These are phyloP conservation scores for Pelusios castaneus DNA, from an alignment of 2,113 vertebrate species.

Conservation along the genomic window DNA sequence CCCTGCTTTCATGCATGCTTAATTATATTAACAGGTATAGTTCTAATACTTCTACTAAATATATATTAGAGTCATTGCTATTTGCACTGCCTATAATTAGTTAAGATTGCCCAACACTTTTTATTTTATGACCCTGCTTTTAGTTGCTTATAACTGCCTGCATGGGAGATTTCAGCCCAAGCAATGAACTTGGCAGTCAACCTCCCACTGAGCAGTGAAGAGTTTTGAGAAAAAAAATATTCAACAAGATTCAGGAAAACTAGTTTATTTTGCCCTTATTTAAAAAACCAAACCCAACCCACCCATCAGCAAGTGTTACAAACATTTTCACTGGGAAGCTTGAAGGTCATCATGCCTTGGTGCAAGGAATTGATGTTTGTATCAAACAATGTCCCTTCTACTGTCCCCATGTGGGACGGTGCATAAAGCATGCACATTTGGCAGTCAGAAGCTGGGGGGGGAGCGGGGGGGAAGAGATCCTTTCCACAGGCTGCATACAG, in stretches of 20 bases:
- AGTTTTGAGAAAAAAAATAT: background rate
- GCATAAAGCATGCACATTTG: background rate
- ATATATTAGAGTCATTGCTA: background rate
- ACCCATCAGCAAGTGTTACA: background rate
- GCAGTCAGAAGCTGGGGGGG: background rate
- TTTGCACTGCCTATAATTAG: background rate
- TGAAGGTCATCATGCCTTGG: fast-evolving
- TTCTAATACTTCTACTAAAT: background rate
- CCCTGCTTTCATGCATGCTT: fast-evolving
- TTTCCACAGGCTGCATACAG: background rate
- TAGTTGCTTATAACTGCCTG: background rate
- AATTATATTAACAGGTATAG: fast-evolving
- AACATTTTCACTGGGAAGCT: background rate
- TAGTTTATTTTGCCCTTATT: background rate
- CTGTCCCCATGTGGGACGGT: background rate
- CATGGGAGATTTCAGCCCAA: background rate
- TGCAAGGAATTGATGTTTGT: background rate
- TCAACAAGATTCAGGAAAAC: background rate
- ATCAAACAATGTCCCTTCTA: background rate
- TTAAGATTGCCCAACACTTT: background rate
- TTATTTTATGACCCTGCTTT: background rate
- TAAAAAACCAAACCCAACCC: background rate
- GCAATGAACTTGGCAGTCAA: background rate
- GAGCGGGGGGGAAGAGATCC: too few relatives aligned
- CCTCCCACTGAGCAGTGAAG: background rate